Percentiles rank a stretch among this genome's conserved stretches.
Conservation (phyloP, 2,888 invertebrate species). For the Cheiracanthium punctorium region DNA sequence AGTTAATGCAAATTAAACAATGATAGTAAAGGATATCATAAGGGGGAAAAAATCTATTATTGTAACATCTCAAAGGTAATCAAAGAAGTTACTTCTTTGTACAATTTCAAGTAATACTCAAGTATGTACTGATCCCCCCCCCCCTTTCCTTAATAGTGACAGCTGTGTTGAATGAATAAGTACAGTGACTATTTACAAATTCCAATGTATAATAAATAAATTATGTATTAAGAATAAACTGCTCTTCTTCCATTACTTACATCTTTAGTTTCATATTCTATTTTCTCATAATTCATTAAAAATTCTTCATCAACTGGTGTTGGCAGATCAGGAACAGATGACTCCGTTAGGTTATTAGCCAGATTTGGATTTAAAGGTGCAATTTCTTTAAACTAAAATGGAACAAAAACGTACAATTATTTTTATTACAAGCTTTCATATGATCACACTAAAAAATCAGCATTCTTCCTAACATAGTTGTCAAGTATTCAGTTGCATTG, state of each 20-base stretch:
- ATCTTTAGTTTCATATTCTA: slow-evolving; percentile 87
- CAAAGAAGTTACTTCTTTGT: no score
- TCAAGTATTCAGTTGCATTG: no score
- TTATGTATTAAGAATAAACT: neutral
- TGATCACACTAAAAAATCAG: no score
- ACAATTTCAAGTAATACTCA: no score
- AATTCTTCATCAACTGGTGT: slow-evolving; percentile 77
- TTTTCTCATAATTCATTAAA: slow-evolving; percentile 84
- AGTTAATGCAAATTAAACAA: no score
- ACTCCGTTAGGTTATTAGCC: slow-evolving; percentile 52
- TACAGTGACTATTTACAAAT: neutral
- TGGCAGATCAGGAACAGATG: slow-evolving; percentile 55
- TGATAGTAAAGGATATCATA: no score
- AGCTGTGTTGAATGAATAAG: neutral
- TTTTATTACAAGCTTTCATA: neutral
- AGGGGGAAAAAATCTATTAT: no score
- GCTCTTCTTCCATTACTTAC: slow-evolving; percentile 78
- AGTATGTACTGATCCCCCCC: no score
- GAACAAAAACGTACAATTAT: neutral
- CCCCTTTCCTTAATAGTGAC: no score
- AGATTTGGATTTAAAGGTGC: slow-evolving; percentile 49
- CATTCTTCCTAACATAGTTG: no score
- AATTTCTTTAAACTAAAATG: slow-evolving; percentile 56
- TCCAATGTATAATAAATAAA: neutral
- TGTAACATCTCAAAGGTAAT: no score